Evolutionary conservation across 2,113 vertebrate genomes (phyloP).

Genomic region (Camelus dromedarius): DNA sequence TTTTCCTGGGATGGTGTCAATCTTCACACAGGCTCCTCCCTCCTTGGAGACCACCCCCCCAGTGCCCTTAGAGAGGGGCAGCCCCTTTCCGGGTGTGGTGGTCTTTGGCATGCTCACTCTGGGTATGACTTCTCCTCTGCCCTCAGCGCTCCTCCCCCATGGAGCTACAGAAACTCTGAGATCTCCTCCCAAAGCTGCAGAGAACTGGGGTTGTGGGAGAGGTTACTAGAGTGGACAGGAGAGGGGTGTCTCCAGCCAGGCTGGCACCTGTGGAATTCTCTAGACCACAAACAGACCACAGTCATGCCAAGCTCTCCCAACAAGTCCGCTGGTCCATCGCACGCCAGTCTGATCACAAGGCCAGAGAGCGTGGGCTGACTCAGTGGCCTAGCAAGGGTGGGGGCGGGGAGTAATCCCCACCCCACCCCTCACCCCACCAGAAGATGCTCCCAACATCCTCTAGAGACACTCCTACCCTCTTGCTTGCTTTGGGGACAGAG

Average conservation of each 20-base stretch:
- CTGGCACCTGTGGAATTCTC: neutral
- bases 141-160: neutral
- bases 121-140: neutral
- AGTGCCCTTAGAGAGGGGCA: neutral
- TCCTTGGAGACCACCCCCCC: too few species aligned
- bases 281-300: neutral
- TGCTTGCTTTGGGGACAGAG: neutral
- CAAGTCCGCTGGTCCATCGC: neutral
- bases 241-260: neutral
- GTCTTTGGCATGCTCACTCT: neutral
- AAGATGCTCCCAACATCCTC: neutral
- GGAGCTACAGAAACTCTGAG: neutral
- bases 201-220: fast-evolving
- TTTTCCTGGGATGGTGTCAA: neutral
- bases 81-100: neutral
- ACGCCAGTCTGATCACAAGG: neutral
- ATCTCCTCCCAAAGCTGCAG: neutral
- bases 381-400: neutral
- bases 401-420: too few species aligned
- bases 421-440: fast-evolving
- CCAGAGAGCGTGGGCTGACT: neutral
- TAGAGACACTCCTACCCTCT: neutral
- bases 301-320: neutral
- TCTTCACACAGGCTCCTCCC: neutral
- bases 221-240: too few species aligned